Evolutionary conservation across 2,888 invertebrate species (phyloP), one percentile per base, ranked within the genome.

Genomic region (Formica aserva): DNA sequence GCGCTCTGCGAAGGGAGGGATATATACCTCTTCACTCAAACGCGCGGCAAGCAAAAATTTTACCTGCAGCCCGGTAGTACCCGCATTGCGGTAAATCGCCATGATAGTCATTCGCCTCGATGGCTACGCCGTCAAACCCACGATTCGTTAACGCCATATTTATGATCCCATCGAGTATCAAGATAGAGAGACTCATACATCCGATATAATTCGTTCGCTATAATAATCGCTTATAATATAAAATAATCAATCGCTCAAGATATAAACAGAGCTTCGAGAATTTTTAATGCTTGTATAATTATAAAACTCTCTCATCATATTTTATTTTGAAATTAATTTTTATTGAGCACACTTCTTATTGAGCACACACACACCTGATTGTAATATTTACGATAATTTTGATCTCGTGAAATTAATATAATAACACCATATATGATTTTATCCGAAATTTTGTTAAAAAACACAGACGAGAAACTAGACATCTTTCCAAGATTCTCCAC

Each of bases 21-120:
- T 80, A 48, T 55, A 48, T 57, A 48, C 76, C 69, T 88, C 87
- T 72, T 75, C 71, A 63, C 38, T 80, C 52, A 82, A n/a, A 72
- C 29, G 86, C 66, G 35, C 18, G 38, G 71, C 41, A 80, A 77
- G 82, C 48, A 78, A 84, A 89, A 87, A 87, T 89, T 84, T 72
- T 35, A 71, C 77, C 72, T 71, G 83, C 82, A 84, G 78, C 75
- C 77, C 77, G 63, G 76, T 71, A 86, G 60, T 84, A 85, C 83
- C 92, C 90, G 92, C 92, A 92, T 91, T 90, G 90, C 90, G 87
- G 90, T 87, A 87, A 87, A 89, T 88, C 86, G 77, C 82, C 76
- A 26, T 18, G 78, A 78, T 78, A 74, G 75, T 80, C 78, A 80
- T 74, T 57, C 57, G 18, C 57, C 22, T 60, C n/a, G 41, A 78